Evolutionary conservation across 2,113 vertebrate species (phyloP).

Genomic region (Poicephalus meyeri): DNA sequence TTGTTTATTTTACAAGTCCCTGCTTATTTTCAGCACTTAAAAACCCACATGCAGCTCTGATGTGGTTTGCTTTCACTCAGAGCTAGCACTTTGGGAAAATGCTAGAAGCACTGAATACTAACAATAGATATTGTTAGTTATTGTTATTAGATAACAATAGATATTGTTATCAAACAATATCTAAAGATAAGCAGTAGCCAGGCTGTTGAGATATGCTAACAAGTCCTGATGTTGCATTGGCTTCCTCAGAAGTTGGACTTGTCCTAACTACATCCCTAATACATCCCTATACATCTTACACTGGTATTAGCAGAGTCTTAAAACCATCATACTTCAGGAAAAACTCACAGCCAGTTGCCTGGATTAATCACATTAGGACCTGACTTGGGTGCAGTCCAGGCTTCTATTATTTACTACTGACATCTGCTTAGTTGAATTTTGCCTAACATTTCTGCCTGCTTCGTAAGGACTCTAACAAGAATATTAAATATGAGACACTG

Average conservation of each 20-base stretch:
- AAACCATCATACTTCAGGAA: neutral
- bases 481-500: slow-evolving; percentile 58
- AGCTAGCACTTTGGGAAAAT: neutral
- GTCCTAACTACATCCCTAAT: neutral
- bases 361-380: neutral
- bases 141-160: neutral
- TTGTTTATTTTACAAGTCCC: neutral
- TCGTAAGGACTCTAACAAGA: slow-evolving; percentile 33
- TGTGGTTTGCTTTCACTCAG: neutral
- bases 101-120: neutral
- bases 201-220: neutral
- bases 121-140: neutral
- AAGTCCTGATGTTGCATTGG: neutral
- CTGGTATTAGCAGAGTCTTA: neutral
- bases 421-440: neutral
- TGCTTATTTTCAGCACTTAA: neutral
- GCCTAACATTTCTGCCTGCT: slow-evolving; percentile 1
- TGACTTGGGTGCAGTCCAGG: neutral
- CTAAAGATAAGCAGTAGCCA: neutral
- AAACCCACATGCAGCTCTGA: neutral
- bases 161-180: neutral
- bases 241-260: neutral
- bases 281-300: neutral
- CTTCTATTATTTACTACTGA: slow-evolving; percentile 30
- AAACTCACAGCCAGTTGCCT: neutral